Evolutionary conservation across 2,113 vertebrate genomes (phyloP), one percentile per base, ranked within the genome.

Genomic region (Pachycephala philippinensis): DNA sequence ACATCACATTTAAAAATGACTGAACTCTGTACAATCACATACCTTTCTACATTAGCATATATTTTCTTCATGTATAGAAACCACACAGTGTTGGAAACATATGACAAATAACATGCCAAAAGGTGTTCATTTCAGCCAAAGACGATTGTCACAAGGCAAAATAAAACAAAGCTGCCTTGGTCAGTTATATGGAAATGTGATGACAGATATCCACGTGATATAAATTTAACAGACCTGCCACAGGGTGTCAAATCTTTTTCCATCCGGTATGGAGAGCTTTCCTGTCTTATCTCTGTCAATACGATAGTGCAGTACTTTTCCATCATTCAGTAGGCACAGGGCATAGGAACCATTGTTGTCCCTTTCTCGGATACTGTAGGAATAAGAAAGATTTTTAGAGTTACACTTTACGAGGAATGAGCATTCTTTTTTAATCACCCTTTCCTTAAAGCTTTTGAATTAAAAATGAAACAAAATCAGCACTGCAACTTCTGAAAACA

Each of bases 161-260:
- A 26, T 39, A 85, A 74, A 96, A 63, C 26, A 88, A 85, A 1
- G 6, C 35, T 56, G 69, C 53, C 26, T 69, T 71, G 44, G 10
- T 47, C 23, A 65, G 61, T 47, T 70, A 40, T 2, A 90, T 7
- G 17, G 28, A 81, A 81, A 75, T 9, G 37, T 12, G 39, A 90
- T 26, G 44, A 89, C n/a, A 49, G 60, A 72, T 31, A 84, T 6
- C 17, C n/a, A 57, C 7, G 2, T 63, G 53, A 84, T 24, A 77
- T 49, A 75, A 83, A 86, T 44, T 52, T 49, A 91, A 95, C 95
- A 87, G 60, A 99, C 99, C 99, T 99, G 99, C 99, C 99, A 99
- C 70, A 99, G 98, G 1, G 99, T 99, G 98, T 99, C 99, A 91
- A 99, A 99, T 97, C 98, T 99, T 98, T 99, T 99, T 39, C 99